Evolutionary conservation across 1,140 invertebrate species (phyloP).

Genomic region (Drosophila saltans): DNA sequence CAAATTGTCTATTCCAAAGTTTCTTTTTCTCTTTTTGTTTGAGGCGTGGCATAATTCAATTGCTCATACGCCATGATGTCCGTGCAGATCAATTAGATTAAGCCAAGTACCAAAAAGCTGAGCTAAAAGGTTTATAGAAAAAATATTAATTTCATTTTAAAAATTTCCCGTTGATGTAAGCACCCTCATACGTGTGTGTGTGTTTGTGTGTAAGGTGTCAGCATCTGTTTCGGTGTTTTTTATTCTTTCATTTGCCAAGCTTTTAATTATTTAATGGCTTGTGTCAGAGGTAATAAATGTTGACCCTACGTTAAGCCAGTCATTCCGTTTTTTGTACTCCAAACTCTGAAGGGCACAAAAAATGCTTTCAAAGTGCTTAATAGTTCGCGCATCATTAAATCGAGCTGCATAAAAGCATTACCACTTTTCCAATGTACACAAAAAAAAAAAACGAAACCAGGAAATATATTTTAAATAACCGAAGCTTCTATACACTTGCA

Average conservation of each 20-base stretch:
- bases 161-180: slow-evolving; percentile 44
- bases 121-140: slow-evolving; percentile 70
- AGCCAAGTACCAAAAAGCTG: slow-evolving; percentile 12
- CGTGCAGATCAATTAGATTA: slow-evolving; percentile 61
- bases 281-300: slow-evolving; percentile 78
- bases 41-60: slow-evolving; percentile 55
- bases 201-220: slow-evolving; percentile 42
- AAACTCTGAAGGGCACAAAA: slow-evolving; percentile 32
- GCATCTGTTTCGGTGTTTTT: slow-evolving; percentile 13
- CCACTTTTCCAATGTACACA: neutral
- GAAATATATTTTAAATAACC: neutral
- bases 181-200: neutral
- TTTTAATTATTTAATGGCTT: slow-evolving; percentile 75
- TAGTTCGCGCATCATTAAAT: slow-evolving; percentile 79
- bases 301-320: slow-evolving; percentile 3
- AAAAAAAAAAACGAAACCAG: slow-evolving; percentile 14
- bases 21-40: slow-evolving; percentile 4
- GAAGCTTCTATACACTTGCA: neutral
- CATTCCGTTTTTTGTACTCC: neutral
- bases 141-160: slow-evolving; percentile 66
- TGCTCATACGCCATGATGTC: slow-evolving; percentile 51
- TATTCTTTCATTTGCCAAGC: slow-evolving; percentile 40
- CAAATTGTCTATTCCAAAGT: slow-evolving; percentile 33
- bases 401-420: slow-evolving; percentile 51
- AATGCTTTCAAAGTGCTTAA: slow-evolving; percentile 72